Base-by-base conservation (phyloP, 2,113 vertebrate genomes). In the Pollachius pollachius region DNA sequence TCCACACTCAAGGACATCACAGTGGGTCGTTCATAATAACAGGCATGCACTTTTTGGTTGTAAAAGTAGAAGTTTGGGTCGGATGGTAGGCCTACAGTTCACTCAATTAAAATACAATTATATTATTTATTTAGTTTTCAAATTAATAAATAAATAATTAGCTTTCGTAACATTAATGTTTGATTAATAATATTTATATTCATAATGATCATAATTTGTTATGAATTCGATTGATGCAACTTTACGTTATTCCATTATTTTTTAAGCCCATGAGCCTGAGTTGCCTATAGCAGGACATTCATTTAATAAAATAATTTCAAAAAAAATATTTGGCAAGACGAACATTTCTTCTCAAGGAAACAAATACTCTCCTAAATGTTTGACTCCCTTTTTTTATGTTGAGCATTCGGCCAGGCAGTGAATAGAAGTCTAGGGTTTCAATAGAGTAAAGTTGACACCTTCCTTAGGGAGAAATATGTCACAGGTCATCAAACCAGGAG, bases 401-500 rank as follows among this genome's bases (percentile, higher is more conserved):
- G 18, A 30, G 19, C n/a, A 25, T 75, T 59, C 69, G 11, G 25
- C 13, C 48, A 12, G 65, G 58, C 0, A 70, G 52, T 70, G 62
- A 2, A 48, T 69, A 67, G 59, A 71, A 69, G 83, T 78, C 76
- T 84, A 67, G 59, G 75, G 74, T 87, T 87, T 84, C 81, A 74
- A 27, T 61, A 16, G 19, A 62, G 64, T 2, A 23, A 68, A 63
- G 72, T 30, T 27, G 74, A 70, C 60, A 69, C 68, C 68, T 67
- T 79, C 30, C 72, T 70, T 67, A 69, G 70, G 67, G 68, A 68
- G 18, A 79, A 79, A 62, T 63, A 73, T 87, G 85, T 81, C 81
- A 88, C 59, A 62, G 76, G 81, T 81, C 84, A 89, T 85, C 82
- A 79, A 70, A 85, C 72, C 82, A 72, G 84, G 81, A 77, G 73